Evolutionary conservation across 2,888 invertebrate species (phyloP).

Genomic region (Tolmerus cingulatus): DNA sequence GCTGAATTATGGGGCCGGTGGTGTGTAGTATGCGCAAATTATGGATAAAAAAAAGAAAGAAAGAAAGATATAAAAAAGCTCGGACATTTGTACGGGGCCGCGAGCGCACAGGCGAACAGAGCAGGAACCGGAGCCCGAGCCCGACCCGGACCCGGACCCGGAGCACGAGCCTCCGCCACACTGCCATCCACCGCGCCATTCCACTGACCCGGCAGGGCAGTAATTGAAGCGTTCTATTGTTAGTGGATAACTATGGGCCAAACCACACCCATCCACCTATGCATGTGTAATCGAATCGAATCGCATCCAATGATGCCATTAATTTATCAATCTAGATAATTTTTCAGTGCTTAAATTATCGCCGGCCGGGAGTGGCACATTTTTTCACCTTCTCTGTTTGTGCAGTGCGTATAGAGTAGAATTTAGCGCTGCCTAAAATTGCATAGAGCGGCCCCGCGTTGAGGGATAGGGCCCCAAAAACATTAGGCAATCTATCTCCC

Average conservation of each 20-base stretch:
- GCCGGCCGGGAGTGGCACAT: background rate
- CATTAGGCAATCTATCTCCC: background rate
- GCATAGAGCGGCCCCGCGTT: background rate
- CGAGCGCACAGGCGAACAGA: background rate
- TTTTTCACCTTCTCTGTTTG: background rate
- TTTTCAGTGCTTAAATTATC: slow-evolving; percentile 38
- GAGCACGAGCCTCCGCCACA: background rate
- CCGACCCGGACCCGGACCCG: background rate
- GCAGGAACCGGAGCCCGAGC: too few species aligned
- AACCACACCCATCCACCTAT: slow-evolving; percentile 29
- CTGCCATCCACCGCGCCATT: background rate
- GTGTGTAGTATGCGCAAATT: background rate
- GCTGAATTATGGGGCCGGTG: background rate
- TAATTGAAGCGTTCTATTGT: slow-evolving; percentile 27
- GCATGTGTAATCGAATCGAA: slow-evolving; percentile 31
- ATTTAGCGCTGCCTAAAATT: background rate
- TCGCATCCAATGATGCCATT: slow-evolving; percentile 33
- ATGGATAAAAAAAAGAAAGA: too few species aligned
- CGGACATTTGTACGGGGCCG: background rate
- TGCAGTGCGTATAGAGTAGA: background rate
- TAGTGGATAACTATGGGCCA: slow-evolving; percentile 19
- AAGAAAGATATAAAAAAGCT: too few species aligned
- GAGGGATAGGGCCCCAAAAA: background rate
- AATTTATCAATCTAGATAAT: slow-evolving; percentile 40
- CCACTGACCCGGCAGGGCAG: background rate